Percentiles rank a stretch among this genome's conserved stretches.
Evolutionary conservation across 2,113 vertebrate genomes (phyloP).

Genomic region (Grammomys surdaster): DNA sequence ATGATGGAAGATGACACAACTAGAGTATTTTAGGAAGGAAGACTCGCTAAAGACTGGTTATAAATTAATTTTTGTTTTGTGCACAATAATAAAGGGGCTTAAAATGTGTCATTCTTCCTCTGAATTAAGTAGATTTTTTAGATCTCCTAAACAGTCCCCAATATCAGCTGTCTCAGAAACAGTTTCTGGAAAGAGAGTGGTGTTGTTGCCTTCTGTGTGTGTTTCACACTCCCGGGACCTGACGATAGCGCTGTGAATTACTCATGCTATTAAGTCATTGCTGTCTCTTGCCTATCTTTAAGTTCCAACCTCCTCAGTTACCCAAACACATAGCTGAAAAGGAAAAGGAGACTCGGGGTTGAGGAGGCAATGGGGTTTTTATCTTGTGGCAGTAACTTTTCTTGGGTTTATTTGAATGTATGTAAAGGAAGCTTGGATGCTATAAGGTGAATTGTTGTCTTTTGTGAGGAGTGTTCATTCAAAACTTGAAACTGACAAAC

Average conservation of each 20-base stretch:
- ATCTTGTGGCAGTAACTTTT: neutral
- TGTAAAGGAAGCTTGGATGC: neutral
- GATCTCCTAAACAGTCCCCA: conserved; percentile 13
- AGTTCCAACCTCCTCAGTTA: neutral
- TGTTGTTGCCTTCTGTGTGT: neutral
- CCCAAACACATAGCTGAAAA: neutral
- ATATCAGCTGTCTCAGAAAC: neutral
- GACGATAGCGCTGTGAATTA: neutral
- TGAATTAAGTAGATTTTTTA: conserved; percentile 6
- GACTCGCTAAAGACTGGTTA: neutral
- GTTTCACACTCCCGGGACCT: conserved; percentile 27
- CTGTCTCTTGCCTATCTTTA: conserved; percentile 19
- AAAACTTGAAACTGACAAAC: neutral
- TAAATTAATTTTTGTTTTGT: conserved; percentile 43
- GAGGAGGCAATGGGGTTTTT: neutral
- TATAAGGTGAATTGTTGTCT: neutral
- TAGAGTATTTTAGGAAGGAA: conserved; percentile 25
- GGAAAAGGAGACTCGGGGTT: neutral
- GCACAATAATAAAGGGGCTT: neutral
- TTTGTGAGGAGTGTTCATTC: neutral
- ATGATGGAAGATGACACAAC: neutral
- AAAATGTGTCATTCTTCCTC: neutral
- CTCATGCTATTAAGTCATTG: conserved; percentile 6
- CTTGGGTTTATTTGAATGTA: neutral
- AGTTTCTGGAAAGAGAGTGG: conserved; percentile 52